phyloP scores from a whole-genome alignment of 2,797 vertebrate genomes.

The Brachyalestes nurse region DNA sequence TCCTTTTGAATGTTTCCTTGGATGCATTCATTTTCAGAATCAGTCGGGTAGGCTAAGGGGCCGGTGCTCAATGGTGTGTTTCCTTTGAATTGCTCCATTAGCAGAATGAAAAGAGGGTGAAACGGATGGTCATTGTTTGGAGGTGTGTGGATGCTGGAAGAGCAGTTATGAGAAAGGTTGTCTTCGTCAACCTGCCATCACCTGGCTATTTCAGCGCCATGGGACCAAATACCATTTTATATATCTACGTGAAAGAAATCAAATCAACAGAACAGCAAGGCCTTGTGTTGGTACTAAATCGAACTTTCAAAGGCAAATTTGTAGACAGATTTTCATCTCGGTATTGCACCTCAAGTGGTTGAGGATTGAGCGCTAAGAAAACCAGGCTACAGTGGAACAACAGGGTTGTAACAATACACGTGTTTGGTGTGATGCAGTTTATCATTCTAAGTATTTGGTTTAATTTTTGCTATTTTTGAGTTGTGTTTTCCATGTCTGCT shows the following conservation, averaged over 20 bases:
- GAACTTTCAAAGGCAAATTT: no score
- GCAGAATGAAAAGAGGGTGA: conserved; percentile 36
- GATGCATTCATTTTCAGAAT: conserved; percentile 39
- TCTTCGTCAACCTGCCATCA: conserved; percentile 41
- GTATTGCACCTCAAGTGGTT: no score
- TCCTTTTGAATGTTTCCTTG: conserved; percentile 11
- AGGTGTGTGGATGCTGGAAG: conserved; percentile 3
- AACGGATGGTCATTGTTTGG: conserved; percentile 51
- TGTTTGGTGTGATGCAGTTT: no score
- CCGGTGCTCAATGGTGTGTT: conserved; percentile 50
- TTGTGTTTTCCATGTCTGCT: no score
- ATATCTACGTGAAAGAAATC: neutral
- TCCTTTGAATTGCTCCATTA: conserved; percentile 47
- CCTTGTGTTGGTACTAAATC: neutral
- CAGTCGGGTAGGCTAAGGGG: conserved; percentile 20
- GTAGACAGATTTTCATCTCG: no score
- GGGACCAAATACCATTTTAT: neutral
- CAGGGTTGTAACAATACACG: no score
- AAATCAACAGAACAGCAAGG: neutral
- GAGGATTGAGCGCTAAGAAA: no score
- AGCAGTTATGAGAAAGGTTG: conserved; percentile 19
- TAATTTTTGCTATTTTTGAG: no score
- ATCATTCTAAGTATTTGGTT: no score
- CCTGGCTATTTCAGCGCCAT: conserved; percentile 3
- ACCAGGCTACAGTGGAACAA: no score